Conservation (phyloP, 2,888 invertebrate species). For the Tachina fera region DNA sequence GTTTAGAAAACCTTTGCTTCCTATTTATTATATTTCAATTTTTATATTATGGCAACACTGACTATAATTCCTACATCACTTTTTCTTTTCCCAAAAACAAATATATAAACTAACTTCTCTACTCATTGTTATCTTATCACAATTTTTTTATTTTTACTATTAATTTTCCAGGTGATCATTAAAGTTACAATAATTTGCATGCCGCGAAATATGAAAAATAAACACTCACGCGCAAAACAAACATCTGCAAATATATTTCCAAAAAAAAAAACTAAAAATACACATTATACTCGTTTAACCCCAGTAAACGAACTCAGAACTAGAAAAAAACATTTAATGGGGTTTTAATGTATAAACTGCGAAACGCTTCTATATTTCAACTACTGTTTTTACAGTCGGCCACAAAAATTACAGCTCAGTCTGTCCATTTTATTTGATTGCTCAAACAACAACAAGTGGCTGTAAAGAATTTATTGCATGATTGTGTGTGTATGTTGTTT, state of each 20-base stretch:
- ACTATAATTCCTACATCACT: too few relatives aligned
- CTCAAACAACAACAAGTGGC: conserved; percentile 10
- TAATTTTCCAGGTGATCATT: not conserved
- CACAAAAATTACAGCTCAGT: conserved; percentile 11
- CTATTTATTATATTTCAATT: too few relatives aligned
- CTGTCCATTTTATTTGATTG: not conserved
- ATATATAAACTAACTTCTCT: not conserved
- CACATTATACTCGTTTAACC: not conserved
- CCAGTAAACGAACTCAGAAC: not conserved
- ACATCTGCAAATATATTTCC: conserved; percentile 5
- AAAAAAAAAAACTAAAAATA: not conserved
- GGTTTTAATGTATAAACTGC: not conserved
- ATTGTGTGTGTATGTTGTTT: not conserved
- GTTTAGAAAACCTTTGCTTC: too few relatives aligned
- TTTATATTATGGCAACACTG: too few relatives aligned
- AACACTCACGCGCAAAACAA: conserved; percentile 1
- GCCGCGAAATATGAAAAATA: not conserved
- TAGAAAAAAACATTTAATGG: conserved; percentile 24
- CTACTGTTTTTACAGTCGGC: conserved; percentile 32
- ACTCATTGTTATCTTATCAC: conserved; percentile 3
- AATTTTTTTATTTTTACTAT: conserved; percentile 9
- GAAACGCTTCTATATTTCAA: conserved; percentile 23
- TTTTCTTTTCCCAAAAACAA: not conserved
- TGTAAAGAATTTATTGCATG: conserved; percentile 17
- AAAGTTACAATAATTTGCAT: conserved; percentile 13